Conservation (phyloP, 2,797 vertebrate species). For the Mus minutoides region DNA sequence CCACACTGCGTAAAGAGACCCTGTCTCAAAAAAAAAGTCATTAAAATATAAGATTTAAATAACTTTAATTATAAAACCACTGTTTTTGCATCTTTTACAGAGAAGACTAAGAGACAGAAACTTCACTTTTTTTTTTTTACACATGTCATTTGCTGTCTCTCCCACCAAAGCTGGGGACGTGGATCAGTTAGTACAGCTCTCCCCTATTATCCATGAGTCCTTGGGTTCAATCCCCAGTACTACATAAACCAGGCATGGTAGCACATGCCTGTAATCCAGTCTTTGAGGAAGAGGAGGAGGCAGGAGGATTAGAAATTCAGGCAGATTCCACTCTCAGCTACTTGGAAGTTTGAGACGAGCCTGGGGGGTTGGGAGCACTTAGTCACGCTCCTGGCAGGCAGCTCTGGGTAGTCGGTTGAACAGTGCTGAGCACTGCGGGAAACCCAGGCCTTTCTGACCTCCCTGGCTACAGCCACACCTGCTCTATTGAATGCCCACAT, state of each 20-base stretch:
- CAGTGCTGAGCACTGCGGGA: not conserved
- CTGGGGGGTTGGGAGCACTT: not conserved
- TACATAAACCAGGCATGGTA: not conserved
- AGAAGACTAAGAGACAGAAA: not conserved
- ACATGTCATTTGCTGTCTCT: not conserved
- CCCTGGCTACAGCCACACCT: not conserved
- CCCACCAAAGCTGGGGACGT: not conserved
- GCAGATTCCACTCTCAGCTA: not conserved
- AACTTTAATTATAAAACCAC: not conserved
- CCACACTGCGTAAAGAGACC: not conserved
- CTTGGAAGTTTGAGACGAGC: not conserved
- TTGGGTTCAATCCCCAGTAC: not conserved
- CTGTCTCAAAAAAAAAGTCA: not conserved
- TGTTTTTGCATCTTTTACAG: not conserved
- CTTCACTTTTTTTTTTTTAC: not conserved
- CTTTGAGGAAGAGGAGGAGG: not conserved
- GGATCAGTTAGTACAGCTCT: not conserved
- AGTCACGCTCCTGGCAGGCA: not conserved
- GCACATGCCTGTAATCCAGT: not conserved
- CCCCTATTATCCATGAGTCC: not conserved
- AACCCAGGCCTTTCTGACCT: not conserved
- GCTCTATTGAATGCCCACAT: not conserved
- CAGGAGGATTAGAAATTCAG: not conserved
- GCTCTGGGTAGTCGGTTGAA: not conserved
- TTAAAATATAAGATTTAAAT: not conserved